Evolutionary conservation across 2,797 vertebrate species (phyloP).

Genomic region (Pipistrellus nathusii): DNA sequence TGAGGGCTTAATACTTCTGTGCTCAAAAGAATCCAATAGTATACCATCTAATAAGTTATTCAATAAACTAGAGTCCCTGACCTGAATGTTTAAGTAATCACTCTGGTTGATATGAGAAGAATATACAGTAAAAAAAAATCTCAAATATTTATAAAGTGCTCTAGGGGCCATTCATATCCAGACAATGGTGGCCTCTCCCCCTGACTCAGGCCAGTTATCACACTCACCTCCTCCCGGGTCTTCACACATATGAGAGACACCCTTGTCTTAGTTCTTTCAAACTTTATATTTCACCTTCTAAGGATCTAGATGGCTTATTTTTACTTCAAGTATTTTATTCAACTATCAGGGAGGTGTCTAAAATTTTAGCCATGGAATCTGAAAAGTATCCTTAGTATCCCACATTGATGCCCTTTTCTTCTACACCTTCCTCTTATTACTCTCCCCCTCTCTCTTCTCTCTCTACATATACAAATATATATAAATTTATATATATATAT

Average conservation of each 20-base stretch:
- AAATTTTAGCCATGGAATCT: not conserved
- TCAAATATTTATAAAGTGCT: not conserved
- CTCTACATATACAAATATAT: not conserved
- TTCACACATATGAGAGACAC: not conserved
- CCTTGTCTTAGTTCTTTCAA: not conserved
- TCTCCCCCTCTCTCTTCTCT: not conserved
- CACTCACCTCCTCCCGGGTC: not conserved
- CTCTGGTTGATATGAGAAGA: not conserved
- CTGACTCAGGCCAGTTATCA: not conserved
- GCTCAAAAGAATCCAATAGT: not conserved
- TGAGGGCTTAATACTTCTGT: not conserved
- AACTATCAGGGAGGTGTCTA: not conserved
- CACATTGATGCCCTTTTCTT: not conserved
- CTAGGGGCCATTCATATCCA: not conserved
- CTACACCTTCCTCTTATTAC: not conserved
- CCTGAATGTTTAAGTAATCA: not conserved
- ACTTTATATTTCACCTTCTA: not conserved
- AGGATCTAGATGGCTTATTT: not conserved
- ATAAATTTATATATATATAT: not conserved
- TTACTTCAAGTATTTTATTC: constrained; percentile 12
- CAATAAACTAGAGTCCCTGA: not conserved
- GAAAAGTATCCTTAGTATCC: not conserved
- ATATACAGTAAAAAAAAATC: not conserved
- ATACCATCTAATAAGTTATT: not conserved
- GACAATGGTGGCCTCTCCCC: accelerated